Evolutionary conservation across 1,140 invertebrate species (phyloP).

Genomic region (Argopecten irradians): DNA sequence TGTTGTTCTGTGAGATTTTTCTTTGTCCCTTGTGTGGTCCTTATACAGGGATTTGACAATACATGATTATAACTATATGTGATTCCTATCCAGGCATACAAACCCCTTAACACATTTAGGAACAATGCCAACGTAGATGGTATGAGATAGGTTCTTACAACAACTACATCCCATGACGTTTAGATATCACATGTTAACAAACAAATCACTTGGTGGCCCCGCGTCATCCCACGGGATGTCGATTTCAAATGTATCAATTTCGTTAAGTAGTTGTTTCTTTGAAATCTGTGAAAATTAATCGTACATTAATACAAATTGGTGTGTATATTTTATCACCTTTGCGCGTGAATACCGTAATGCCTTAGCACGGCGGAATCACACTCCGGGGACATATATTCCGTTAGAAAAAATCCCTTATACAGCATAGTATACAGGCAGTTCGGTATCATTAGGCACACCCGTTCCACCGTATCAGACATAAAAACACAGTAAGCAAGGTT

Average conservation of each 20-base stretch:
- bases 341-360: neutral
- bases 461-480: neutral
- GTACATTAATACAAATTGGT: neutral
- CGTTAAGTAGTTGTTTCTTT: neutral
- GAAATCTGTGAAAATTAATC: slow-evolving; percentile 16
- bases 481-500: neutral
- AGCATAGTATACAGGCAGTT: neutral
- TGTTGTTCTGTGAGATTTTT: too few relatives aligned
- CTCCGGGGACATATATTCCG: neutral
- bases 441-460: neutral
- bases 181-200: neutral
- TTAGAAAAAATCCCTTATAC: neutral
- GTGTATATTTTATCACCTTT: neutral
- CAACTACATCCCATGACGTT: neutral
- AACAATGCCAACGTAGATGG: neutral
- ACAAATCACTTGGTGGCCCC: neutral
- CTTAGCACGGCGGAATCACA: neutral
- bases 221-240: neutral
- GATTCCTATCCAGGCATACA: too few relatives aligned
- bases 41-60: too few relatives aligned
- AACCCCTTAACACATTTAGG: neutral
- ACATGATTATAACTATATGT: too few relatives aligned
- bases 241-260: neutral
- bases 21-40: too few relatives aligned
- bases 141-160: neutral